Base-by-base conservation (phyloP, 1,140 invertebrate genomes). In the Lasioglossum baleicum region DNA sequence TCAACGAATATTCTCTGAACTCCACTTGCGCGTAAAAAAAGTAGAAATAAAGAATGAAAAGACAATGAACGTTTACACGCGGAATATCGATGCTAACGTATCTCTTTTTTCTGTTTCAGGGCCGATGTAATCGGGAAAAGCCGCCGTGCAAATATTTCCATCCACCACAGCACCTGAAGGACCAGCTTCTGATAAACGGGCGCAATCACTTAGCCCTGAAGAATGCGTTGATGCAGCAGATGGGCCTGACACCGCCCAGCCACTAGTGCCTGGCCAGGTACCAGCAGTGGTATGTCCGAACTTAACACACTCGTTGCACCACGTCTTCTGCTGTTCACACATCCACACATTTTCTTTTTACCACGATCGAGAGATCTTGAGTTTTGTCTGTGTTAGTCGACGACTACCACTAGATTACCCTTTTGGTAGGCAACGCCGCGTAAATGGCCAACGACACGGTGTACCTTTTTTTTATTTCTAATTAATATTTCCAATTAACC, bases 141-240 rank as follows among this genome's bases (percentile, higher is more conserved):
- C 99, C 99, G 82, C 99, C 99, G 87, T 99, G 99, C 97, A 99
- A 99, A 95, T 99, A 99, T 94, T 99, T 99, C 94, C 99, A 99
- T 95, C 99, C 98, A 83, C 99, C 99, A 85, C 98, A 99, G 93
- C 99, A 99, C 94, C 95, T 99, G 85, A 99, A 99, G 95, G 99
- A 99, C 94, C 99, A 99, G 95, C 95, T 99, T 90, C 95, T 99
- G 92, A 99, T 99, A 95, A 99, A 99, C 94, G 99, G 99, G 79
- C 96, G 98, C 89, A 99, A 99, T 95, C 99, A 99, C 95, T 95
- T 99, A 93, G 98, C 99, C 83, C 94, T 99, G 91, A 99, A 99
- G 94, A 98, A 98, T 94, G 97, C 97, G 79, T 94, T 99, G 84
- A 97, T 98, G 96, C 97, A 98, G 94, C 98, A 98, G 93, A 98